Percentiles rank a stretch among this genome's conserved stretches.
Conservation (phyloP, 2,888 invertebrate species). For the Periphyllus acericola region DNA sequence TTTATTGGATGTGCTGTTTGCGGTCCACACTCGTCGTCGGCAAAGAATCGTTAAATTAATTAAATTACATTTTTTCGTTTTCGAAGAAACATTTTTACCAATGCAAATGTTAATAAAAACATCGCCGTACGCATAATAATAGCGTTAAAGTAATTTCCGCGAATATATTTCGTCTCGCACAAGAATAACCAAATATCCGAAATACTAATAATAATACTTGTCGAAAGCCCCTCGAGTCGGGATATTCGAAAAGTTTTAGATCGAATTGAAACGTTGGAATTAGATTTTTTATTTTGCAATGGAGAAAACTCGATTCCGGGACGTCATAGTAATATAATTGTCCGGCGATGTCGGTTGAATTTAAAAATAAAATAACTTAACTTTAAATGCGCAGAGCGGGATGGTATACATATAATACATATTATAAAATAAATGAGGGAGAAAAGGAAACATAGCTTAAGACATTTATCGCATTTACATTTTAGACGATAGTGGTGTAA, state of each 20-base stretch:
- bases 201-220: not conserved
- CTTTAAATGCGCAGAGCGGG: not conserved
- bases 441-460: not conserved
- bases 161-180: not conserved
- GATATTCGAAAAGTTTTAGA: not conserved
- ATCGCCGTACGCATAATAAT: not conserved
- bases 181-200: not conserved
- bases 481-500: not conserved
- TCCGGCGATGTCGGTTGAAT: not conserved
- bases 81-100: not conserved
- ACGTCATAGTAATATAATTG: not conserved
- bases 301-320: not conserved
- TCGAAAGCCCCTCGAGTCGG: not conserved
- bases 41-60: not conserved
- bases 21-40: not conserved
- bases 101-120: not conserved
- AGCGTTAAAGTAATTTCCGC: not conserved
- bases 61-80: not conserved
- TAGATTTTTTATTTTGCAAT: not conserved
- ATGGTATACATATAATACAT: not conserved
- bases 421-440: not conserved
- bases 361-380: constrained; percentile 17
- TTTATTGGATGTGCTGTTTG: not conserved
- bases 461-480: not conserved
- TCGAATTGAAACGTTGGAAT: constrained; percentile 11